Evolutionary conservation across 2,113 vertebrate genomes (phyloP).

Genomic region (Alouatta palliata): DNA sequence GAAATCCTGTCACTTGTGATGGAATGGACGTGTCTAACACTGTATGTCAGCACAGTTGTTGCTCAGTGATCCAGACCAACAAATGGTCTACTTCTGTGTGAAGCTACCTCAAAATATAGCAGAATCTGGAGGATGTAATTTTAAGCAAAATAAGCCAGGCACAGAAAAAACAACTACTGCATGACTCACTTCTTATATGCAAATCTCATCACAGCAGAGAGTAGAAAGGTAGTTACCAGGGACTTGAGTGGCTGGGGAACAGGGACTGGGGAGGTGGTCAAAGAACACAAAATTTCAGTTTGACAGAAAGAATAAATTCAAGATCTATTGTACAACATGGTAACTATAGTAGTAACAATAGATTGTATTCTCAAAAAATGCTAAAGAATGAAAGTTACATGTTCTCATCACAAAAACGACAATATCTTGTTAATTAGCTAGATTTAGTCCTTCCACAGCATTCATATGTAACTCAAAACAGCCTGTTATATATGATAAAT

Average conservation of each 20-base stretch:
- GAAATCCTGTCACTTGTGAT: background rate
- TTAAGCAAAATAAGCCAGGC: background rate
- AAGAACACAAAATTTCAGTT: background rate
- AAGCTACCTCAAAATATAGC: background rate
- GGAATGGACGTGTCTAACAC: no score
- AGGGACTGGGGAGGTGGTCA: background rate
- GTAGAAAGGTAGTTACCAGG: background rate
- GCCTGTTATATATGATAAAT: background rate
- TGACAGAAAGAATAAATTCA: background rate
- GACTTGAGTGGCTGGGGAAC: no score
- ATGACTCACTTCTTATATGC: background rate
- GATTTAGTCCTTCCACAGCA: background rate
- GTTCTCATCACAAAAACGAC: background rate
- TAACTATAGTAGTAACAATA: background rate
- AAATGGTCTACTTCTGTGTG: no score
- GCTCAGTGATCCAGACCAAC: no score
- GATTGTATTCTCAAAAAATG: background rate
- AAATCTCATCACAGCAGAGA: background rate
- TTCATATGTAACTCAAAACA: background rate
- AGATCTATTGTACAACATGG: background rate
- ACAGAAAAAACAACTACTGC: background rate
- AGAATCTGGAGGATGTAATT: background rate
- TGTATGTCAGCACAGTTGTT: no score
- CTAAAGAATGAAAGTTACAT: background rate
- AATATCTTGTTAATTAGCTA: background rate